phyloP scores from a whole-genome alignment of 2,113 vertebrate genomes.

The Chaetodon auriga region DNA sequence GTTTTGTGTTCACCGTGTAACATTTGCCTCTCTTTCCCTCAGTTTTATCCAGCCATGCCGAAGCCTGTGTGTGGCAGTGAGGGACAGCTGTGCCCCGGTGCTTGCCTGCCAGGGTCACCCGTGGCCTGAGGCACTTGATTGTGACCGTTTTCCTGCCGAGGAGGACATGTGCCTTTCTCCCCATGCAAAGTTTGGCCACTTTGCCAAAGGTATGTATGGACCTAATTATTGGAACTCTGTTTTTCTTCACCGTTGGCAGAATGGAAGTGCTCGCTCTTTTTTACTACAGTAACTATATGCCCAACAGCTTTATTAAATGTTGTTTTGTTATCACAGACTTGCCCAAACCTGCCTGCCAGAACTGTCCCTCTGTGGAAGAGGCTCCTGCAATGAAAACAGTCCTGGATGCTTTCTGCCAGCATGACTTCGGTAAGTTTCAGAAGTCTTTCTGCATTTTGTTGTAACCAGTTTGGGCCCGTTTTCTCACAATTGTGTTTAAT shows the following conservation, averaged over 20 bases:
- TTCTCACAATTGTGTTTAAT: not conserved
- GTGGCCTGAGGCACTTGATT: constrained; percentile 88
- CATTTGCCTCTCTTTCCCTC: constrained; percentile 22
- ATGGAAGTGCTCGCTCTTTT: not conserved
- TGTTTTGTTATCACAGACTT: constrained; percentile 78
- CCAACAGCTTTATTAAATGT: constrained; percentile 7
- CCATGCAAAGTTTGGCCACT: constrained; percentile 80
- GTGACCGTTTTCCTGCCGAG: constrained; percentile 86
- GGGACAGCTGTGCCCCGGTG: constrained; percentile 87
- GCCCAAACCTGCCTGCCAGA: constrained; percentile 89
- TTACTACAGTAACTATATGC: not conserved
- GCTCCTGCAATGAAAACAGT: constrained; percentile 82
- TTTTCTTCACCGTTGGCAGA: not conserved
- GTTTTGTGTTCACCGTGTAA: not conserved
- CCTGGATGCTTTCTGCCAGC: constrained; percentile 86
- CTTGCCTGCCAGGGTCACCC: constrained; percentile 87
- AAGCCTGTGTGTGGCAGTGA: constrained; percentile 88
- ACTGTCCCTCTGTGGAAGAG: constrained; percentile 87
- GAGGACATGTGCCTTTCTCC: constrained; percentile 89
- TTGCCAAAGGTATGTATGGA: constrained; percentile 85
- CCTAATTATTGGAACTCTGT: not conserved
- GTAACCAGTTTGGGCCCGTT: not conserved
- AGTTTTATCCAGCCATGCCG: constrained; percentile 92
- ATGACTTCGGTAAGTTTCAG: constrained; percentile 87
- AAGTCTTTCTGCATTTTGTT: not conserved